These are phyloP conservation scores for Hyperoplus lanceolatus DNA, from an alignment of 2,797 vertebrate species.

Conservation along the genomic window DNA sequence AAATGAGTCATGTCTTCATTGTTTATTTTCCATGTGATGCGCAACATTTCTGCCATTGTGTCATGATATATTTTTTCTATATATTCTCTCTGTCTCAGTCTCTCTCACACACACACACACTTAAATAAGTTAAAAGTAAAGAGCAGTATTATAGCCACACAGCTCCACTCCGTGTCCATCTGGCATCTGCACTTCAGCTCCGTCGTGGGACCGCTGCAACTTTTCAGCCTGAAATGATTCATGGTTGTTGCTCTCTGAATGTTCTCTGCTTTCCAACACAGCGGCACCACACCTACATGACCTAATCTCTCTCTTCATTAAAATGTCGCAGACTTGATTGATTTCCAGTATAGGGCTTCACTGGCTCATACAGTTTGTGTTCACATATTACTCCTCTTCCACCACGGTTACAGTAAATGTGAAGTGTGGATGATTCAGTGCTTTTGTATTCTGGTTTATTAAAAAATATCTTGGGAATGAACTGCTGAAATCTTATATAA, in stretches of 20 bases:
- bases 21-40: slow-evolving; percentile 21
- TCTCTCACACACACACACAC: not conserved
- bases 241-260: slow-evolving; percentile 26
- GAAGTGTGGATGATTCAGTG: slow-evolving; percentile 2
- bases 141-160: slow-evolving; percentile 9
- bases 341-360: slow-evolving; percentile 12
- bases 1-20: slow-evolving; percentile 25
- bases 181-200: slow-evolving; percentile 55
- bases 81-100: not conserved
- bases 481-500: not conserved
- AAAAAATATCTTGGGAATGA: not conserved
- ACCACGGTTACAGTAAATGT: slow-evolving; percentile 30
- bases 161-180: slow-evolving; percentile 42
- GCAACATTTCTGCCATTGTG: slow-evolving; percentile 30
- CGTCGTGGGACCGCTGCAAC: slow-evolving; percentile 33
- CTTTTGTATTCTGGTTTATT: slow-evolving; percentile 17
- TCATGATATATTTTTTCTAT: not conserved
- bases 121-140: slow-evolving; percentile 27
- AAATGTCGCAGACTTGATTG: slow-evolving; percentile 8
- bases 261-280: slow-evolving; percentile 49
- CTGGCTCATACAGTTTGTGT: slow-evolving; percentile 31
- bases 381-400: slow-evolving; percentile 20
- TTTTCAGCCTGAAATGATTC: slow-evolving; percentile 49
- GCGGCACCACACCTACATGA: slow-evolving; percentile 74
- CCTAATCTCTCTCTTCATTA: slow-evolving; percentile 49